These are phyloP conservation scores for Alethe diademata DNA, from an alignment of 2,113 vertebrate genomes.

Conservation along the genomic window DNA sequence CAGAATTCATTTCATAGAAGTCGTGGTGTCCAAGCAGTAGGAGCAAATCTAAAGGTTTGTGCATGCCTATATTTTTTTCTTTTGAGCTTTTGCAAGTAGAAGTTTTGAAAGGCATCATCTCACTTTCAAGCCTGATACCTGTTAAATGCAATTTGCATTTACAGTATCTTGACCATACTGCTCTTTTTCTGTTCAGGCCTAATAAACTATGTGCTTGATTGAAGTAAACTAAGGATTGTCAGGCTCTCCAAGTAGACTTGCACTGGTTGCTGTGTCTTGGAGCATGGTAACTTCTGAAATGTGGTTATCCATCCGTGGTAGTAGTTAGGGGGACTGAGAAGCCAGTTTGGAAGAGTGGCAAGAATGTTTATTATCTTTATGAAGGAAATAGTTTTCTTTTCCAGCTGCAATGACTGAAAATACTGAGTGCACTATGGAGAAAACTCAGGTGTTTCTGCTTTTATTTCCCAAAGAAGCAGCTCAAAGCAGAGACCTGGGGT, in stretches of 20 bases:
- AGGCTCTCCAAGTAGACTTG: neutral
- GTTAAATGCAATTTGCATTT: slow-evolving; percentile 38
- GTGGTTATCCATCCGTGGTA: neutral
- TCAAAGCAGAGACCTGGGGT: neutral
- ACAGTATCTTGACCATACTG: neutral
- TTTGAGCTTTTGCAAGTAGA: slow-evolving; percentile 20
- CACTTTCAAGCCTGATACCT: neutral
- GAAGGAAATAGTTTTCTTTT: neutral
- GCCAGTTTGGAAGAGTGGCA: neutral
- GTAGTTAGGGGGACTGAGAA: neutral
- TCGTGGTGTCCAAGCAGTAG: slow-evolving; percentile 48
- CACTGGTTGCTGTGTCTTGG: slow-evolving; percentile 23
- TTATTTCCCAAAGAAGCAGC: neutral
- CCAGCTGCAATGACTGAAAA: neutral
- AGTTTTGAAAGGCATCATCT: neutral
- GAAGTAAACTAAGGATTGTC: neutral
- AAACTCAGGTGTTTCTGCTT: neutral
- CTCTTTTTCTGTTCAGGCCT: neutral
- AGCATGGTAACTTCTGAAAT: neutral
- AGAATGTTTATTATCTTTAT: neutral
- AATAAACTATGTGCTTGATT: slow-evolving; percentile 16
- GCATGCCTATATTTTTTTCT: slow-evolving; percentile 8
- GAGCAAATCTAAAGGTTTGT: slow-evolving; percentile 60
- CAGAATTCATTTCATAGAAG: slow-evolving; percentile 58
- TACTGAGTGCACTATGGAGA: neutral